These are phyloP conservation scores for Neotoma lepida DNA, from an alignment of 2,113 vertebrate genomes.

Conservation along the genomic window DNA sequence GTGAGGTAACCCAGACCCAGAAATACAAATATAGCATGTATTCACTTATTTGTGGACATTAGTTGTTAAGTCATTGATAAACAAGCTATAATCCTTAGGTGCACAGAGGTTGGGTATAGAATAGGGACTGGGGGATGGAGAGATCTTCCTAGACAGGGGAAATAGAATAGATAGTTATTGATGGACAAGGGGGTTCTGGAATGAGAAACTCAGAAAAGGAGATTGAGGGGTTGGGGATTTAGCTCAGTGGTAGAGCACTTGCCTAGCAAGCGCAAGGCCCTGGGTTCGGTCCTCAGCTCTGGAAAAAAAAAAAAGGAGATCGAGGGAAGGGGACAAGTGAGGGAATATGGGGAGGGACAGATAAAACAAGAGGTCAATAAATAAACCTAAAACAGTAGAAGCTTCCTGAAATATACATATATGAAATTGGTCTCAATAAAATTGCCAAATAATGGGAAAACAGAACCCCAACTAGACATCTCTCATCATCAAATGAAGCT, in stretches of 20 bases:
- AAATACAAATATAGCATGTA: background rate
- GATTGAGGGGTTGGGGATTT: no score
- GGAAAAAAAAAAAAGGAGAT: no score
- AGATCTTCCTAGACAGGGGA: background rate
- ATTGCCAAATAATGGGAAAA: no score
- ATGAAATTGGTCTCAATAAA: no score
- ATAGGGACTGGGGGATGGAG: background rate
- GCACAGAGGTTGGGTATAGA: background rate
- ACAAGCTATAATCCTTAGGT: background rate
- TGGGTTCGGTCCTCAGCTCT: no score
- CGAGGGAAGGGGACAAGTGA: background rate
- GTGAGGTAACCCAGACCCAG: background rate
- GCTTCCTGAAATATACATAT: no score
- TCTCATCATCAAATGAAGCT: no score
- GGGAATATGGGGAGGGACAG: background rate
- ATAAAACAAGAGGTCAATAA: background rate
- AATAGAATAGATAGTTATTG: background rate
- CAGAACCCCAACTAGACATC: no score
- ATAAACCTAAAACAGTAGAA: background rate
- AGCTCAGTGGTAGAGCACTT: no score
- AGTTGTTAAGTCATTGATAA: background rate
- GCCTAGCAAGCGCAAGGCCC: no score
- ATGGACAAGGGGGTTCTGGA: background rate
- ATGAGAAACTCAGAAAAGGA: no score
- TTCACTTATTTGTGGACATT: background rate